phyloP scores from a whole-genome alignment of 2,888 invertebrate species.

The Melinopterus prodromus region DNA sequence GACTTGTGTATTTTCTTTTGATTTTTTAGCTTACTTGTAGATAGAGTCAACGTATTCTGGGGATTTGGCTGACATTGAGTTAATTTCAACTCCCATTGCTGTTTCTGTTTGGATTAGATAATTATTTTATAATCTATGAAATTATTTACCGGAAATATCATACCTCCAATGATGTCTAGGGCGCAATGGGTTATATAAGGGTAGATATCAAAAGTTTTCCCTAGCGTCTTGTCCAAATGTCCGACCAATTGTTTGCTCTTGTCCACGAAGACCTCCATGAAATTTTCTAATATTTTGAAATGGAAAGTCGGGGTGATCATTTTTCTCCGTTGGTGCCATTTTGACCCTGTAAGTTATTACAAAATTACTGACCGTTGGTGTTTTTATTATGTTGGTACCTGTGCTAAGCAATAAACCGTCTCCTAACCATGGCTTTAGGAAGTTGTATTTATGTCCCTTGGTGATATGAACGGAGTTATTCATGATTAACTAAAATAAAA shows the following conservation, averaged over 20 bases:
- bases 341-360: slow-evolving; percentile 29
- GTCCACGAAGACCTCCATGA: slow-evolving; percentile 49
- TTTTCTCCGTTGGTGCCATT: slow-evolving; percentile 49
- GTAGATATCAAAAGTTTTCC: slow-evolving; percentile 50
- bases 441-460: slow-evolving; percentile 27
- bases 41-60: slow-evolving; percentile 29
- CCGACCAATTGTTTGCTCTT: slow-evolving; percentile 47
- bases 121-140: neutral
- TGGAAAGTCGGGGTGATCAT: slow-evolving; percentile 53
- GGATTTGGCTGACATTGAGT: slow-evolving; percentile 24
- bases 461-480: slow-evolving; percentile 31
- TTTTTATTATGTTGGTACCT: slow-evolving; percentile 7
- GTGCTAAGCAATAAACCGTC: slow-evolving; percentile 31
- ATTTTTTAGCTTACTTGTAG: slow-evolving; percentile 21
- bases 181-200: slow-evolving; percentile 50
- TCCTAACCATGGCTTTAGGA: slow-evolving; percentile 29
- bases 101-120: slow-evolving; percentile 27
- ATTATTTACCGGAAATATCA: slow-evolving; percentile 28
- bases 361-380: neutral
- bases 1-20: neutral
- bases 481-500: slow-evolving; percentile 22
- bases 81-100: slow-evolving; percentile 32
- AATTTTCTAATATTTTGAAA: slow-evolving; percentile 51
- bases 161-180: slow-evolving; percentile 54
- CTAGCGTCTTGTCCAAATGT: slow-evolving; percentile 44